Conservation (phyloP, 2,113 vertebrate species). For the Eulemur rufifrons region DNA sequence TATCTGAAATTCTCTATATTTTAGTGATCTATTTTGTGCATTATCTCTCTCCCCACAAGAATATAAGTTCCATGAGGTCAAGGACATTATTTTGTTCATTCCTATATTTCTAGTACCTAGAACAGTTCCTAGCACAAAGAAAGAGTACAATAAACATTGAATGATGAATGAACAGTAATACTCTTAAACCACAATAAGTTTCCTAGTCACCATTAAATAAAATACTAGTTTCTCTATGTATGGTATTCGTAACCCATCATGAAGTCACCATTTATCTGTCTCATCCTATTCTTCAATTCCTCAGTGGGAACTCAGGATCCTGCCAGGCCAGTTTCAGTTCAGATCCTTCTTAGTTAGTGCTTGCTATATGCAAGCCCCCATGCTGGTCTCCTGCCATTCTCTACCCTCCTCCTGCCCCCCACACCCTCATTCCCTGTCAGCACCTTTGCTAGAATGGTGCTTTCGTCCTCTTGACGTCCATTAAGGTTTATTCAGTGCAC, state of each 20-base stretch:
- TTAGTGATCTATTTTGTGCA: background rate
- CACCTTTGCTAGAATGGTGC: background rate
- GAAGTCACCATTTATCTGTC: background rate
- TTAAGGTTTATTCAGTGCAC: background rate
- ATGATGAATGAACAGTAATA: background rate
- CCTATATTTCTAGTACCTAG: background rate
- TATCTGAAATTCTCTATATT: background rate
- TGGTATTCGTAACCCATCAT: background rate
- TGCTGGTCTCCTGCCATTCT: background rate
- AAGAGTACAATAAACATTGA: background rate
- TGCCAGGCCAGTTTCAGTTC: background rate
- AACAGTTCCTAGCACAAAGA: background rate
- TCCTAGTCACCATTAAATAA: background rate
- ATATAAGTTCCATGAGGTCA: background rate
- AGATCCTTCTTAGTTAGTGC: background rate
- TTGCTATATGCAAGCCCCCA: background rate
- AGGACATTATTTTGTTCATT: background rate
- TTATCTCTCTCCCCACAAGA: background rate
- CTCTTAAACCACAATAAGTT: background rate
- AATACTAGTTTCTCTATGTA: background rate
- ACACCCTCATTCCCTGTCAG: background rate
- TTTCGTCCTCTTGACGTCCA: background rate
- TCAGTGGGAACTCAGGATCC: background rate
- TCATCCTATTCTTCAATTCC: background rate
- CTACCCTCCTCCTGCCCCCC: fast-evolving